Evolutionary conservation across 2,888 invertebrate genomes (phyloP).

Genomic region (Acutogordius australiensis): DNA sequence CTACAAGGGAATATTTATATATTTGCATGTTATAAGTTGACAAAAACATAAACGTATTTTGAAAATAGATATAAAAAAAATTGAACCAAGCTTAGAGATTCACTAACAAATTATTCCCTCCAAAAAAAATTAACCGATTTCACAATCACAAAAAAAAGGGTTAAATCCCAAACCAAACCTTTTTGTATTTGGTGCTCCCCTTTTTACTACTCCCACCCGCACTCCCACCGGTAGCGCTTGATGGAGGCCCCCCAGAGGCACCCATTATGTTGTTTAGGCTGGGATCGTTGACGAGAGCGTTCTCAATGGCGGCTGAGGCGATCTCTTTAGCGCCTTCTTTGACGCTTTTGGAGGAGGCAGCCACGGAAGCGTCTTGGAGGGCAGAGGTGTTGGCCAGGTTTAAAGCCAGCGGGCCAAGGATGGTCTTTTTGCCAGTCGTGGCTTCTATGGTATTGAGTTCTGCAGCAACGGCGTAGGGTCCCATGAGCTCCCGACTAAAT

Average conservation of each 20-base stretch:
- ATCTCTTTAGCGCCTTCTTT: neutral
- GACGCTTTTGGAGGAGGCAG: neutral
- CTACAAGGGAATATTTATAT: too few relatives aligned
- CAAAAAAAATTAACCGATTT: too few relatives aligned
- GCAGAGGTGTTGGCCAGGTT: neutral
- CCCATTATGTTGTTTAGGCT: neutral
- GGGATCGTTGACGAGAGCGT: too few relatives aligned
- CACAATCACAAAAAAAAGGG: too few relatives aligned
- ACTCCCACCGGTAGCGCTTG: neutral
- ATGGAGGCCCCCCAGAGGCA: neutral
- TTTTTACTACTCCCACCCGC: neutral
- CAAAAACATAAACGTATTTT: too few relatives aligned
- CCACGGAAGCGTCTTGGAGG: neutral
- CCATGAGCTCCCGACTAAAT: neutral
- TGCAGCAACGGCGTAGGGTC: neutral
- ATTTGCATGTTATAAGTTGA: too few relatives aligned
- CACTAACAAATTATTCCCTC: too few relatives aligned
- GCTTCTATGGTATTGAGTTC: neutral
- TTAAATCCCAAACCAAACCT: neutral
- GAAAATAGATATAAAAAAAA: too few relatives aligned
- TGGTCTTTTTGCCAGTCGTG: too few relatives aligned
- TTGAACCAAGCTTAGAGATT: too few relatives aligned
- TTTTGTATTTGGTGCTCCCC: conserved; percentile 7
- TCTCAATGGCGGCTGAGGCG: neutral
- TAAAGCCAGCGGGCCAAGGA: neutral